Percentiles rank a stretch among this genome's conserved stretches.
Evolutionary conservation across 1,140 invertebrate species (phyloP).

Genomic region (Zaprionus kolodkinae): DNA sequence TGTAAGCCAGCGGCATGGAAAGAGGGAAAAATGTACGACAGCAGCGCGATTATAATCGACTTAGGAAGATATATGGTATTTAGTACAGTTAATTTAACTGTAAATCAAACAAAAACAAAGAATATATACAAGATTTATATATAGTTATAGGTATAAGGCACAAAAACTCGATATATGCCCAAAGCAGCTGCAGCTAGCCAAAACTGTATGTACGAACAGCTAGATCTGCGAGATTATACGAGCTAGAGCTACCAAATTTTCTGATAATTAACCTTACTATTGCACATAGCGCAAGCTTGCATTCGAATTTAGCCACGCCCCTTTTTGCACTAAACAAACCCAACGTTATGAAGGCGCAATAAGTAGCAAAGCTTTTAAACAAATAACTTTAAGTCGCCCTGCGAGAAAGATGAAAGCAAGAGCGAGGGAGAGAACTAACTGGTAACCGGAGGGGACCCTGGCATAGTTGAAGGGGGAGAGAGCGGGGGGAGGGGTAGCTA

Average conservation of each 20-base stretch:
- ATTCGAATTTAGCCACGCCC: too few relatives aligned
- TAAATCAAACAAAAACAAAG: neutral
- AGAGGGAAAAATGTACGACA: neutral
- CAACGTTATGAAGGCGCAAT: neutral
- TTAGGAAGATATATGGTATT: neutral
- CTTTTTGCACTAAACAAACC: neutral
- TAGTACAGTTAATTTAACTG: too few relatives aligned
- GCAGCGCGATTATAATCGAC: neutral
- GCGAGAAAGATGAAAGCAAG: neutral
- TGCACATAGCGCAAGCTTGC: too few relatives aligned
- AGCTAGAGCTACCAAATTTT: too few relatives aligned
- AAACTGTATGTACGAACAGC: too few relatives aligned
- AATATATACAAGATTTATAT: neutral
- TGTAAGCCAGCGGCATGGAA: neutral
- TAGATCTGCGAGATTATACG: too few relatives aligned
- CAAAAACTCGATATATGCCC: too few relatives aligned
- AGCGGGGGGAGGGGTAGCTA: too few relatives aligned
- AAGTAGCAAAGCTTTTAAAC: conserved; percentile 25
- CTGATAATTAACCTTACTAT: too few relatives aligned
- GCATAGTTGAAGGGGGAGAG: neutral
- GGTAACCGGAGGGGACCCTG: neutral
- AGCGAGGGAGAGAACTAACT: neutral
- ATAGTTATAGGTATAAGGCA: neutral
- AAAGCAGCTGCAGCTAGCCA: too few relatives aligned
- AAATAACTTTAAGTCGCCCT: conserved; percentile 51